Percentiles rank a stretch among this genome's conserved stretches.
Evolutionary conservation across 2,888 invertebrate species (phyloP).

Genomic region (Eristalis pertinax): DNA sequence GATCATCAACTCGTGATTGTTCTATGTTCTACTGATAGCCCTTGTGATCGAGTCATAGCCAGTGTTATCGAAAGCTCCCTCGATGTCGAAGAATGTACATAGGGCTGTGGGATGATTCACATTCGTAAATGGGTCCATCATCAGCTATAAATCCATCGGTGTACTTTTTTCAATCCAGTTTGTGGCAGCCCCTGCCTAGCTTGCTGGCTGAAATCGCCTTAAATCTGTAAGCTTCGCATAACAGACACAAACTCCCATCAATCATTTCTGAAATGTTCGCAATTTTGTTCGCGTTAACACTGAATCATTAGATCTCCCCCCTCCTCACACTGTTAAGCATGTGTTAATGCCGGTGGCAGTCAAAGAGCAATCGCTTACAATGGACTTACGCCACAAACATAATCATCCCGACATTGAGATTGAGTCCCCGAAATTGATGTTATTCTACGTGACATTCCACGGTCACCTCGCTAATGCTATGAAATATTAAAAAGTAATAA

Average conservation of each 20-base stretch:
- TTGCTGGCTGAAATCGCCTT: too few relatives aligned
- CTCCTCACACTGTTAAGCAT: background rate
- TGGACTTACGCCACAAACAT: background rate
- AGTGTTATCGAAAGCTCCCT: too few relatives aligned
- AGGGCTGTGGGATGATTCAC: too few relatives aligned
- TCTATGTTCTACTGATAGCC: too few relatives aligned
- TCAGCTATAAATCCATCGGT: too few relatives aligned
- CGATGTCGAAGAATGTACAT: too few relatives aligned
- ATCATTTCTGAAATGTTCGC: background rate
- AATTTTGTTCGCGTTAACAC: background rate
- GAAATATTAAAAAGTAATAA: slow-evolving; percentile 18
- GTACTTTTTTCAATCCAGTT: too few relatives aligned
- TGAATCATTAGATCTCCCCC: background rate
- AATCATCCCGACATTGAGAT: background rate
- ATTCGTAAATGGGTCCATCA: too few relatives aligned
- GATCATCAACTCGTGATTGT: too few relatives aligned
- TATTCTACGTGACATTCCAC: background rate
- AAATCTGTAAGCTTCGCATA: background rate
- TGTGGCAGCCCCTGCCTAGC: too few relatives aligned
- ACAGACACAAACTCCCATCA: background rate
- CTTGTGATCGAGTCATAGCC: too few relatives aligned
- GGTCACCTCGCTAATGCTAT: background rate
- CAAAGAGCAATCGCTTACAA: background rate
- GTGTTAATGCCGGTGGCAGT: background rate
- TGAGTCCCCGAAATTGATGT: background rate